Evolutionary conservation across 2,113 vertebrate genomes (phyloP), one percentile per base, ranked within the genome.

Genomic region (Hassar affinis): DNA sequence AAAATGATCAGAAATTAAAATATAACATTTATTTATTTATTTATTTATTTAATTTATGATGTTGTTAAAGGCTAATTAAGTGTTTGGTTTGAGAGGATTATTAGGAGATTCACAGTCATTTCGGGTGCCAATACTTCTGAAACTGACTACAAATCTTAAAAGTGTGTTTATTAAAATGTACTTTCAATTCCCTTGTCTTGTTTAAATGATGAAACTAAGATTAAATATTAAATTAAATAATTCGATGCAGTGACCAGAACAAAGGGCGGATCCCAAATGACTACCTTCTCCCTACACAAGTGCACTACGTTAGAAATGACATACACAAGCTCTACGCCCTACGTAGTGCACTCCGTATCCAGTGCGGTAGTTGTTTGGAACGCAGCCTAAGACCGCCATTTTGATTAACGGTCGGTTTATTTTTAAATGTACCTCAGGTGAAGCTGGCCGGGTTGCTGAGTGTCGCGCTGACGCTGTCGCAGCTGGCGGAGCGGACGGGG

Each of bases 381-480:
- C 27, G 2, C 51, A 22, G 9, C 0, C 74, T 17, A 22, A 6
- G 0, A 0, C n/a, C 42, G 9, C 38, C 25, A 45, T 15, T 42
- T 45, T 64, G 15, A 11, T 6, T 35, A 25, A 51, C 59, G 1
- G n/a, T 42, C 10, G 7, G 64, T 30, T 42, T 15, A 15, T 20
- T 38, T 33, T 84, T 62, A 25, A 79, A 52, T 85, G 77, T 80
- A 45, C 86, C n/a, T 64, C 91, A 99, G 97, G 95, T 95, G 88
- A 97, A 96, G 95, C 38, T 99, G 91, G 94, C 94, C 1, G 96
- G 96, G 33, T 95, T 99, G n/a, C 93, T 97, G 62, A 95, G 94
- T 30, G 97, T 99, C 20, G 96, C 97, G 38, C 91, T 99, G 89
- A 97, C 97, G 89, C 93, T 99, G 25, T 98, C 97, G 8, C 95